Evolutionary conservation across 2,797 vertebrate genomes (phyloP), one percentile per base, ranked within the genome.

Genomic region (Ispidina picta): DNA sequence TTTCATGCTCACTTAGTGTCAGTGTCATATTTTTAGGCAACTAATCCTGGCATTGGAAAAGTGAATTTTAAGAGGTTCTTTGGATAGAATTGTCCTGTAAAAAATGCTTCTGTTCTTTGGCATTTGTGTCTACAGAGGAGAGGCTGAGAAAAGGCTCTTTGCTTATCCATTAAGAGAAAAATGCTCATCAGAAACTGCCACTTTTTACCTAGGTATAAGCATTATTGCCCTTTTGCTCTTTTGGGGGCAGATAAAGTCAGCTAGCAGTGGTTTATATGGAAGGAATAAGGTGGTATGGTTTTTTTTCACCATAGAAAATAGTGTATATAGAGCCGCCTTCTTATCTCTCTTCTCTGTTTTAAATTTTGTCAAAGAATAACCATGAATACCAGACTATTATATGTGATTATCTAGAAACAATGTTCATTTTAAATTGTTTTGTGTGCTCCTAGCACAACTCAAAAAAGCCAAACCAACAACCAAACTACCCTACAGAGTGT

Each of bases 261-360:
- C 12, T 85, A 66, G 10, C 10, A 14, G 6, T 44, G 25, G n/a
- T 75, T 62, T 46, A 13, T 15, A 9, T 44, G 25, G 35, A 15
- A 77, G 9, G 56, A 69, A 37, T 51, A 78, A 56, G 12, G 18
- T 48, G 15, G 0, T 0, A 18, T 48, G 18, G 0, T 0, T 0
- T 72, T 70, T 82, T 72, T 73, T 39, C 20, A 43, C 20, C 19
- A 10, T 3, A 9, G 52, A 15, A 88, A 54, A 46, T 35, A 74
- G 23, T 70, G 3, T 15, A 18, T 25, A 9, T 13, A 15, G 14
- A 70, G 10, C 26, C 14, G 59, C 63, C 15, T 59, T 77, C 29
- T n/a, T 63, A 1, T 28, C 39, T 46, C 9, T 86, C 59, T 64
- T 33, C 33, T 55, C 29, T 54, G 9, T 54, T 66, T 74, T 31